Percentiles rank a stretch among this genome's conserved stretches.
Conservation (phyloP, 2,113 vertebrate genomes). For the Lanius ludovicianus region DNA sequence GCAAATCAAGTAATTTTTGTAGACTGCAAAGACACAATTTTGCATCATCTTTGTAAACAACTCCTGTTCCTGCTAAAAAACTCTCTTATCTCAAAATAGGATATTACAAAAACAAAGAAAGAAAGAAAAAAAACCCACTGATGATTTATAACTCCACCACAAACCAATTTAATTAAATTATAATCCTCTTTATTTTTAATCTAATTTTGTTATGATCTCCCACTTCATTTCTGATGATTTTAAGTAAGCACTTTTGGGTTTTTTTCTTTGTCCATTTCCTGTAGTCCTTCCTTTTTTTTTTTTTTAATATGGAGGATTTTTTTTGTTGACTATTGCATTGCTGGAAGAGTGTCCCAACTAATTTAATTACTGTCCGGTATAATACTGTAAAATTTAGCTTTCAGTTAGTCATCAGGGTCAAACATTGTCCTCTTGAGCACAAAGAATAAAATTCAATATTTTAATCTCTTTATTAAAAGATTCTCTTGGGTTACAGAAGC, state of each 20-base stretch:
- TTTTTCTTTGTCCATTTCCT: background rate
- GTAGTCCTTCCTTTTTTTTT: background rate
- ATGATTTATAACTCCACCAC: background rate
- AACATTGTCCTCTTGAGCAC: background rate
- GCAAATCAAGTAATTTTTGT: background rate
- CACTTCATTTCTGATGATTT: background rate
- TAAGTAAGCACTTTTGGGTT: background rate
- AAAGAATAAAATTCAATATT: slow-evolving; percentile 24
- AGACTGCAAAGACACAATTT: background rate
- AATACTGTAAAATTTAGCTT: background rate
- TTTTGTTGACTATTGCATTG: background rate
- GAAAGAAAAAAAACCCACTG: background rate
- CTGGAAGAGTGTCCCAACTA: slow-evolving; percentile 2
- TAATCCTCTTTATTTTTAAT: slow-evolving; percentile 35
- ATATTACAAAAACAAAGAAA: background rate
- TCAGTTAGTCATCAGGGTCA: slow-evolving; percentile 39
- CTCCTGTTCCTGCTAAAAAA: background rate
- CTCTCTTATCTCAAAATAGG: background rate
- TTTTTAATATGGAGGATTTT: background rate
- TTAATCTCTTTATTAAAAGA: slow-evolving; percentile 66
- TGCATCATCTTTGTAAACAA: background rate
- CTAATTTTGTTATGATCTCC: background rate
- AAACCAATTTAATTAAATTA: slow-evolving; percentile 9
- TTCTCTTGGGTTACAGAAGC: slow-evolving; percentile 22
- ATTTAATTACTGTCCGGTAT: slow-evolving; percentile 10